These are phyloP conservation scores for Rhynchotus rufescens DNA, from an alignment of 2,797 vertebrate species.

Conservation along the genomic window DNA sequence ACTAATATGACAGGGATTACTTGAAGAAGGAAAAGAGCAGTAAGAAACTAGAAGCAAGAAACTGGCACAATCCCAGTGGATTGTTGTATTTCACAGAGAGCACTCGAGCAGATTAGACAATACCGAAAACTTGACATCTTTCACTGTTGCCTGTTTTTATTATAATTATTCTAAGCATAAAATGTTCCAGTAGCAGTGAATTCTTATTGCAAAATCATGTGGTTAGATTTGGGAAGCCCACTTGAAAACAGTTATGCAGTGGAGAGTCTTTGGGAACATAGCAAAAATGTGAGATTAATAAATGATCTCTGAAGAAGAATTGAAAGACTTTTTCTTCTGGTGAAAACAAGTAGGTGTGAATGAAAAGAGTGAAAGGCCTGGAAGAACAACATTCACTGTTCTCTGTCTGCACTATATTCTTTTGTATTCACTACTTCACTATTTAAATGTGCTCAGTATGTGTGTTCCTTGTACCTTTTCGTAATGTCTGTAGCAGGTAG, in stretches of 20 bases:
- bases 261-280: not conserved
- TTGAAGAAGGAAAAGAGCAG: not conserved
- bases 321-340: not conserved
- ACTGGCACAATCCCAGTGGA: not conserved
- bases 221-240: not conserved
- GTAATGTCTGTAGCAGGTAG: not conserved
- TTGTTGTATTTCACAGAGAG: not conserved
- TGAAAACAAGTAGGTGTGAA: not conserved
- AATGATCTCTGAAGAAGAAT: not conserved
- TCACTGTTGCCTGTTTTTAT: not conserved
- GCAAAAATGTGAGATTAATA: not conserved
- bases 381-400: not conserved
- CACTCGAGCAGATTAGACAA: not conserved
- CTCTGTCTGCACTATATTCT: not conserved
- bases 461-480: not conserved
- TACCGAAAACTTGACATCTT: accelerated
- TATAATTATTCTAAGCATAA: not conserved
- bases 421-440: not conserved
- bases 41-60: not conserved
- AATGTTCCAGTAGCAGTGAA: not conserved
- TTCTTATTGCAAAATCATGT: accelerated
- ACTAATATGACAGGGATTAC: not conserved
- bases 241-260: not conserved
- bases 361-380: not conserved
- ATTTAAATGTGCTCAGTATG: not conserved